Evolutionary conservation across 2,113 vertebrate species (phyloP), one percentile per base, ranked within the genome.

Genomic region (Triplophysa siluroides): DNA sequence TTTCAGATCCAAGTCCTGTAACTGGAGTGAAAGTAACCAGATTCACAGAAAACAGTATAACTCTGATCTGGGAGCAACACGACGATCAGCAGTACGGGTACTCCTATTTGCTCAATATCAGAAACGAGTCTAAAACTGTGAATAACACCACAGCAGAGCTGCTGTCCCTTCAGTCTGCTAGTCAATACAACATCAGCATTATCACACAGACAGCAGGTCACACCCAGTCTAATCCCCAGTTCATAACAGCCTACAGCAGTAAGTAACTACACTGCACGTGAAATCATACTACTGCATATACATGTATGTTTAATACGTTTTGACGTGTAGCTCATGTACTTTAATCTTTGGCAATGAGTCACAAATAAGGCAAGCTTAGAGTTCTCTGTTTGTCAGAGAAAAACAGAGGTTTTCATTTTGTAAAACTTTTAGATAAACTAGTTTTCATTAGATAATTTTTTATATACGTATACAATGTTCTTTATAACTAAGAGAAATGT

Each of bases 161-260:
- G 13, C 33, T 13, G 29, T 18, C 33, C 13, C 71, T 81, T 29
- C 14, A n/a, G 71, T 81, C 79, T 1, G 79, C 69, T 11, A 66
- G n/a, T 9, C 16, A 0, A 19, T 81, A 75, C 63, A 75, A 58
- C 6, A 58, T 81, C 71, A 81, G 29, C 65, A 66, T 81, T 47
- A 19, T 18, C 33, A 75, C 79, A 10, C 62, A 41, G 71, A 56
- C 79, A 4, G 29, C 71, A 21, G 70, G 18, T 0, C 11, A 12
- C 62, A 81, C 79, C 43, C 8, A 60, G 41, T 73, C 79, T 74
- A 16, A 43, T 60, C 70, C 50, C 33, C 29, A 58, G 24, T 67
- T 66, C 47, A 66, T 56, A 41, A 75, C 62, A 1, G 63, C 38
- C 33, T 56, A 50, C 63, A 81, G 10, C 11, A 75, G 79, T 81